phyloP scores from a whole-genome alignment of 2,888 invertebrate species.

The Lasioglossum leucozonium region DNA sequence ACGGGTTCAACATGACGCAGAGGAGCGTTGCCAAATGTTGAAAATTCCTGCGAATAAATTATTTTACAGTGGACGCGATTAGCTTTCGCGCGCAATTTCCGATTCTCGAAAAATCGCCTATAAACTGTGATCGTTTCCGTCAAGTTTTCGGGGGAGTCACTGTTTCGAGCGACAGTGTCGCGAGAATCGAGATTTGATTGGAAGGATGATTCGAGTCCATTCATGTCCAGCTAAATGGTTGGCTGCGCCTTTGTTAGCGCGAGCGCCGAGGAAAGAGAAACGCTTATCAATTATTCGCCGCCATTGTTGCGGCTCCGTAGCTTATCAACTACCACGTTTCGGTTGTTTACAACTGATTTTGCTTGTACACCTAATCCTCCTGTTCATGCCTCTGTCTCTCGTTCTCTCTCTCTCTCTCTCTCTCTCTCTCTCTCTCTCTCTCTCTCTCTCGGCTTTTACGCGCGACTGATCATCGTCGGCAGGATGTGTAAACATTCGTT shows the following conservation, averaged over 20 bases:
- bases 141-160: background rate
- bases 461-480: background rate
- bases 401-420: background rate
- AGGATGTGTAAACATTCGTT: background rate
- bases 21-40: background rate
- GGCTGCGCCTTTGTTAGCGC: background rate
- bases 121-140: no score
- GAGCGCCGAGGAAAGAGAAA: background rate
- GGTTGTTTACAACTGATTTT: background rate
- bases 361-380: background rate
- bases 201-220: background rate
- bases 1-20: constrained; percentile 40
- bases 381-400: background rate
- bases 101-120: background rate
- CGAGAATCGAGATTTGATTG: background rate
- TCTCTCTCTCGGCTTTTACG: background rate
- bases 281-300: background rate
- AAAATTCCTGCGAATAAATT: background rate
- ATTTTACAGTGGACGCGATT: background rate
- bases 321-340: background rate
- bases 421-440: no score
- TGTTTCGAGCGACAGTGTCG: constrained; percentile 3
- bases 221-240: background rate
- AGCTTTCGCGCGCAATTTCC: no score
- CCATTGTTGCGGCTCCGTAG: background rate